phyloP scores from a whole-genome alignment of 2,888 invertebrate species.

The Dendrolimus pini region DNA sequence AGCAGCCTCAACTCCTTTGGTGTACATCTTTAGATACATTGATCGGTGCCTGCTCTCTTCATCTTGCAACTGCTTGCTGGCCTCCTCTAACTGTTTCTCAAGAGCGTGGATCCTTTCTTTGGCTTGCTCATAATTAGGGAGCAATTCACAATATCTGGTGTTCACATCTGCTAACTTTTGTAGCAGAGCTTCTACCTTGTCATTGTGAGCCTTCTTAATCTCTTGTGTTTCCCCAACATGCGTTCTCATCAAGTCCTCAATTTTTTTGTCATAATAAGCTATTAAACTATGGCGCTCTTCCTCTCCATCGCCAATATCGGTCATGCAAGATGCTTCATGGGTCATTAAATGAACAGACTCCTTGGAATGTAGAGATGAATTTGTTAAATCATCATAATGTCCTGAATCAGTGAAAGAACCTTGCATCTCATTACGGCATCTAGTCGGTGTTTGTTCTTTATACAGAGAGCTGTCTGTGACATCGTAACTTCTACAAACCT shows the following conservation, averaged over 20 bases:
- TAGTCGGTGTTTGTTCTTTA: constrained; percentile 61
- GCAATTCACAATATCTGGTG: constrained; percentile 85
- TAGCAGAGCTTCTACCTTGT: constrained; percentile 84
- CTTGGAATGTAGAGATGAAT: constrained; percentile 86
- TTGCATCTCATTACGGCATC: constrained; percentile 79
- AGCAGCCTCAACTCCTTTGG: constrained; percentile 88
- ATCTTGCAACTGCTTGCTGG: constrained; percentile 81
- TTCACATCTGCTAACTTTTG: constrained; percentile 86
- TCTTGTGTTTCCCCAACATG: constrained; percentile 81
- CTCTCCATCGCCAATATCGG: constrained; percentile 74
- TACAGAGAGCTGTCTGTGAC: constrained; percentile 67
- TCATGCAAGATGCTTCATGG: constrained; percentile 73
- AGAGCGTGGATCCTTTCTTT: constrained; percentile 82
- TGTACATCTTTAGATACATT: constrained; percentile 89
- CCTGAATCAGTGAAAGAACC: constrained; percentile 91
- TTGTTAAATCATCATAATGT: constrained; percentile 88
- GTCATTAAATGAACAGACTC: constrained; percentile 79
- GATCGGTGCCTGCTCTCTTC: constrained; percentile 85
- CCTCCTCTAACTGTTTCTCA: constrained; percentile 83
- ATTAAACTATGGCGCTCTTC: constrained; percentile 82
- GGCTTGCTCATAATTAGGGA: constrained; percentile 85
- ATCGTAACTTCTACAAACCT: constrained; percentile 60
- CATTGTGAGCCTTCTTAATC: constrained; percentile 86
- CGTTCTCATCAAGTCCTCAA: constrained; percentile 83
- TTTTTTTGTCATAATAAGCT: constrained; percentile 83